Evolutionary conservation across 2,113 vertebrate species (phyloP).

Genomic region (Chrysemys picta): DNA sequence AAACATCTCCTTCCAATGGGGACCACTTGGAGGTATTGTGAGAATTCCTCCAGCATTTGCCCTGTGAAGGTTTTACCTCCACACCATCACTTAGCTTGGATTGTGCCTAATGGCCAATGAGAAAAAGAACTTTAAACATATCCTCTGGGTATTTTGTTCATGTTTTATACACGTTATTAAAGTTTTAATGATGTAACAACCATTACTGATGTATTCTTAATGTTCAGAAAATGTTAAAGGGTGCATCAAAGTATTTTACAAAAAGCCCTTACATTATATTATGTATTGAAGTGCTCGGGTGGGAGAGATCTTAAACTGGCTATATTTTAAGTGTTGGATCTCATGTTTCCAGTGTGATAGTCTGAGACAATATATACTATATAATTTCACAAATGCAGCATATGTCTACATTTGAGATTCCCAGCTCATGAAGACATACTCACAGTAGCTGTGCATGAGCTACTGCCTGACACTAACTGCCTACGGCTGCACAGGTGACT

Average conservation of each 20-base stretch:
- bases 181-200: not conserved
- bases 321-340: not conserved
- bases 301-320: rapidly evolving
- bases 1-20: not conserved
- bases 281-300: not conserved
- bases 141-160: not conserved
- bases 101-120: not conserved
- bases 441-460: no score
- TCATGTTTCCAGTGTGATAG: not conserved
- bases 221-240: not conserved
- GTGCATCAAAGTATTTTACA: not conserved
- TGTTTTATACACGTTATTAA: not conserved
- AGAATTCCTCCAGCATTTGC: rapidly evolving
- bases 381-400: not conserved
- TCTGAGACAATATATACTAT: not conserved
- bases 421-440: not conserved
- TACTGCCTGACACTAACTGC: no score
- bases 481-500: no score
- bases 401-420: not conserved
- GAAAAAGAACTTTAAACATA: not conserved
- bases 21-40: not conserved
- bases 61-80: not conserved
- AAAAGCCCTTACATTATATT: not conserved
- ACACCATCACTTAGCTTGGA: not conserved
- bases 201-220: not conserved